Base-by-base conservation (phyloP, 2,797 vertebrate genomes). In the Adelosebastes latens region DNA sequence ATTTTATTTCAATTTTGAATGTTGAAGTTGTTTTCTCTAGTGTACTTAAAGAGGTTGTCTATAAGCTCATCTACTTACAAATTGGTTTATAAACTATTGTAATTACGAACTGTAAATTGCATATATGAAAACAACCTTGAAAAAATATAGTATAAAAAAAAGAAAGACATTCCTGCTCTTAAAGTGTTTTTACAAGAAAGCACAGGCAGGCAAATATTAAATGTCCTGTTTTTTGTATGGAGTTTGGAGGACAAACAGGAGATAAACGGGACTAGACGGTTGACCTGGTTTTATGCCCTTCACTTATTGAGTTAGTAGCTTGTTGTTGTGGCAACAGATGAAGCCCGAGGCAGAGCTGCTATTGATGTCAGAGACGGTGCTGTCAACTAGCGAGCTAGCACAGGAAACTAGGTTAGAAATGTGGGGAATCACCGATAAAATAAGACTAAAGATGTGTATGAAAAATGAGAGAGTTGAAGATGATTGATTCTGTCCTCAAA, bases 241-340 rank as follows among this genome's bases (percentile, higher is more conserved):
- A 67, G 31, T 69, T 25, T 60, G 66, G 46, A 0, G 5, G 24
- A 25, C 4, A 2, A 24, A 8, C 7, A 8, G 25, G 18, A 27
- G 13, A 4, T 2, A 1, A 16, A 13, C 4, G n/a, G 31, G 9
- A 8, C 16, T 2, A 5, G 6, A 1, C n/a, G 4, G 39, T 1
- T 56, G 85, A 8, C 82, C 81, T 88, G 69, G 2, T 49, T 81
- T 56, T 2, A n/a, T 88, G 91, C 20, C 93, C 92, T 94, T 93
- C 81, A 94, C 5, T 68, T 72, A 90, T 83, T 39, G 90, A 90
- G 61, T 36, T n/a, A n/a, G 22, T 1, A 7, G 31, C 56, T 18
- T 4, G 87, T 89, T 91, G 88, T 85, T 83, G 88, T 91, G 86
- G 75, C 83, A 92, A 93, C 90, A 56, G 0, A 3, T 0, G 2